Evolutionary conservation across 2,113 vertebrate species (phyloP).

Genomic region (Scatophagus argus): DNA sequence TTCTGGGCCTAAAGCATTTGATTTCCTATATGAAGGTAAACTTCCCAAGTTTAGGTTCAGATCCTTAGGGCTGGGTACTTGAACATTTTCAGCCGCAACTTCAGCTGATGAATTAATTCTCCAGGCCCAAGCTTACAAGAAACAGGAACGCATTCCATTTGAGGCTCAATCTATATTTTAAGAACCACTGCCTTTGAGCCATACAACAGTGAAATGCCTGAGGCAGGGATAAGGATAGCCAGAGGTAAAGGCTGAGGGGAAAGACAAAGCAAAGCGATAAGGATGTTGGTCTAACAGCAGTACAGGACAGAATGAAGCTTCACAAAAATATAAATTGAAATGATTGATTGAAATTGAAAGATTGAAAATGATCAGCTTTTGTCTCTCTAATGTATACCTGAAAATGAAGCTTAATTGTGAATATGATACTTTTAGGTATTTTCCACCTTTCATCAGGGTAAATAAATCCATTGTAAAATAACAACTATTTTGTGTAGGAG

Average conservation of each 20-base stretch:
- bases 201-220: conserved; percentile 53
- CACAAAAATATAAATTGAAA: no score
- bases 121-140: neutral
- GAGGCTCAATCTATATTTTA: conserved; percentile 43
- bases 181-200: conserved; percentile 43
- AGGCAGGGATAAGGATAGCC: conserved; percentile 60
- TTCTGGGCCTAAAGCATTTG: conserved; percentile 24
- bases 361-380: neutral
- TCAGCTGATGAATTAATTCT: conserved; percentile 43
- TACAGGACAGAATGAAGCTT: conserved; percentile 7
- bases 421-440: neutral
- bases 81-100: conserved; percentile 23
- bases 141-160: conserved; percentile 10
- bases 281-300: conserved; percentile 3
- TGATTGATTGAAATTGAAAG: no score
- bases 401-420: neutral
- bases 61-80: conserved; percentile 3
- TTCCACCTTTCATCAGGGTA: no score
- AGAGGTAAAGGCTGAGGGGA: conserved; percentile 43
- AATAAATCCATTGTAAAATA: no score
- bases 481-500: no score
- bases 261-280: conserved; percentile 24
- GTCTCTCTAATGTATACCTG: neutral
- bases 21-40: conserved; percentile 42
- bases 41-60: conserved; percentile 32